Evolutionary conservation across 2,113 vertebrate species (phyloP).

Genomic region (Thalassoma bifasciatum): DNA sequence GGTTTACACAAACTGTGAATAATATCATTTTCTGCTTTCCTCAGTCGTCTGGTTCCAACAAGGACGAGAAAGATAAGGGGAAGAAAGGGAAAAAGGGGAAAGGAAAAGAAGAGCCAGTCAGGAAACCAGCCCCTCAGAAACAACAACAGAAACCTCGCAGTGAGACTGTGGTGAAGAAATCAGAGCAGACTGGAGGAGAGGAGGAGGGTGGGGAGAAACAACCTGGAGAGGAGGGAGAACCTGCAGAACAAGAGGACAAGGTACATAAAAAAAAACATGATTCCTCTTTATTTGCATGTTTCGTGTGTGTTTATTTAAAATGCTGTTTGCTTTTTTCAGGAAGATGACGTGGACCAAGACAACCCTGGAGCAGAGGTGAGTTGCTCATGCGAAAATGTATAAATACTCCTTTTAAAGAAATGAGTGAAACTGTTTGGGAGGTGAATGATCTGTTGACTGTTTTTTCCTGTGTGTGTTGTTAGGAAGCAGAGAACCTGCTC

Average conservation of each 20-base stretch:
- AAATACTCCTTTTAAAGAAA: background rate
- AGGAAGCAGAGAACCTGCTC: conserved; percentile 89
- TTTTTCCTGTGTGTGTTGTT: background rate
- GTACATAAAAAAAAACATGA: conserved; percentile 63
- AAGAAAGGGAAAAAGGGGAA: conserved; percentile 93
- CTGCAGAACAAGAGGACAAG: conserved; percentile 86
- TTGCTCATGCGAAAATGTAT: background rate
- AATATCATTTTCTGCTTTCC: background rate
- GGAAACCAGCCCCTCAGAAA: conserved; percentile 83
- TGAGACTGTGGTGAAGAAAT: conserved; percentile 58
- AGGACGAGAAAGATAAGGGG: conserved; percentile 90
- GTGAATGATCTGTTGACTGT: background rate
- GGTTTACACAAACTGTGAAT: too few relatives aligned
- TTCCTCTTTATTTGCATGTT: too few relatives aligned
- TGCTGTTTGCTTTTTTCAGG: conserved; percentile 65
- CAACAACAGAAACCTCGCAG: conserved; percentile 67
- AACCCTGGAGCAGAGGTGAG: conserved; percentile 90
- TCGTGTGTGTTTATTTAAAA: background rate
- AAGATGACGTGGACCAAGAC: conserved; percentile 91
- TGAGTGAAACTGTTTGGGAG: background rate
- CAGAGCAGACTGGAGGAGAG: conserved; percentile 51
- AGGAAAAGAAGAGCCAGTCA: conserved; percentile 83
- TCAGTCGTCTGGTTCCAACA: conserved; percentile 90
- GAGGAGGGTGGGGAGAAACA: conserved; percentile 67
- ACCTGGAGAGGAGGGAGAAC: conserved; percentile 71